phyloP scores from a whole-genome alignment of 2,888 invertebrate genomes.

The Seira musarum region DNA sequence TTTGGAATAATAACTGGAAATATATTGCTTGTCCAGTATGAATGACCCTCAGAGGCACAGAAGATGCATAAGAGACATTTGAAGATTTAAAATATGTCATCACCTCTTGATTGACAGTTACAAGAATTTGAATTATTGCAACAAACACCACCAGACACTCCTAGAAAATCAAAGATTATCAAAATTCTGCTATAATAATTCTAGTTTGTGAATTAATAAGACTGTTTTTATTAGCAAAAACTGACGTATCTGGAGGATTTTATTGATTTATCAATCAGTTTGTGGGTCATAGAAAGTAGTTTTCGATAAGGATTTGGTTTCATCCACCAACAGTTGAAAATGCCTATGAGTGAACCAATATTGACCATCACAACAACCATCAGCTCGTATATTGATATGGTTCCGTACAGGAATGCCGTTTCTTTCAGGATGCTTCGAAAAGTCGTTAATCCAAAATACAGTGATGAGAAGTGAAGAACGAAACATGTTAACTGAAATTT shows the following conservation, averaged over 20 bases:
- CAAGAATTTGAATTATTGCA: not conserved
- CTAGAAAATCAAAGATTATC: too few relatives aligned
- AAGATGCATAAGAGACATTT: not conserved
- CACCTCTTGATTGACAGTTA: not conserved
- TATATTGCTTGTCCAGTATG: not conserved
- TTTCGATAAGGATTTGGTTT: slow-evolving; percentile 1
- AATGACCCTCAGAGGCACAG: not conserved
- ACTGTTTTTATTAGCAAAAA: too few relatives aligned
- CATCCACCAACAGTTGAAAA: slow-evolving; percentile 7
- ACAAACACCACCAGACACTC: too few relatives aligned
- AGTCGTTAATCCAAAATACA: not conserved
- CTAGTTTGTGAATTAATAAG: too few relatives aligned
- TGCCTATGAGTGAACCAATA: not conserved
- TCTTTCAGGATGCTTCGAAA: not conserved
- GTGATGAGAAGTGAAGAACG: not conserved
- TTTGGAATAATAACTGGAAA: slow-evolving; percentile 20
- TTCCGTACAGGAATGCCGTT: not conserved
- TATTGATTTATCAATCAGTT: too few relatives aligned
- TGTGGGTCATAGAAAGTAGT: not conserved
- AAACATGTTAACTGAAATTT: slow-evolving; percentile 9
- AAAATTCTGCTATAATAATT: too few relatives aligned
- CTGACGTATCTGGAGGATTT: too few relatives aligned
- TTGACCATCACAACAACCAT: not conserved
- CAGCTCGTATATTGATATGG: not conserved
- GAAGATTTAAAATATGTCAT: not conserved